phyloP scores from a whole-genome alignment of 1,140 invertebrate genomes.

The Aporrectodea caliginosa region DNA sequence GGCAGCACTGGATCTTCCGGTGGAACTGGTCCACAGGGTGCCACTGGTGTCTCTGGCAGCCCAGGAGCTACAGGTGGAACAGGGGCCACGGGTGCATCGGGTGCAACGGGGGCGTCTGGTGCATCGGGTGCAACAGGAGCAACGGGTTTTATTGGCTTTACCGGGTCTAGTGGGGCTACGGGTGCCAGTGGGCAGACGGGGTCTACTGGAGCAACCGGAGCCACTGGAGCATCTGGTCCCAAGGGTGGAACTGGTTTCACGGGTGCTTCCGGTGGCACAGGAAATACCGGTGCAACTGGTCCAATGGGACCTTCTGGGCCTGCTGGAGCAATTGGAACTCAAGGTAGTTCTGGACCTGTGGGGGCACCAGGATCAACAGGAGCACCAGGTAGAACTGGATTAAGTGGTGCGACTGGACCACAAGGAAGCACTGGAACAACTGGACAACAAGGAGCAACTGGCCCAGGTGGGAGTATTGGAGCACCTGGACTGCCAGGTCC shows the following conservation, averaged over 20 bases:
- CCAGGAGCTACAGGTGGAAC: neutral
- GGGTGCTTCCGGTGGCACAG: constrained; percentile 16
- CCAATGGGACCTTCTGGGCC: constrained; percentile 1
- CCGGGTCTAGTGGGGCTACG: neutral
- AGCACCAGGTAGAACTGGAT: too few species aligned
- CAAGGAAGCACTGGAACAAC: too few species aligned
- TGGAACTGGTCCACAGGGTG: constrained; percentile 39
- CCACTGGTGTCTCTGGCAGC: neutral
- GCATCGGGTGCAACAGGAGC: neutral
- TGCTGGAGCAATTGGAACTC: neutral
- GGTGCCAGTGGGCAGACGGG: neutral
- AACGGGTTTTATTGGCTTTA: constrained; percentile 3
- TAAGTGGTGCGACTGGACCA: too few species aligned
- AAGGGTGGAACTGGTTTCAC: constrained; percentile 1
- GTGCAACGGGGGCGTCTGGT: constrained; percentile 6
- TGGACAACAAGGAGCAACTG: constrained; percentile 4
- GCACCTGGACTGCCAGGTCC: neutral
- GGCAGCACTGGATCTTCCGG: constrained; percentile 71
- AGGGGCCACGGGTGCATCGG: constrained; percentile 5
- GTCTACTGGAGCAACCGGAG: neutral
- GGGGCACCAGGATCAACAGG: neutral
- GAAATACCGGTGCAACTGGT: constrained; percentile 6
- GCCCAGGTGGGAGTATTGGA: neutral
- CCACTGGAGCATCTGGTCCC: constrained; percentile 16
- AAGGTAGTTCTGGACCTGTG: neutral